Evolutionary conservation across 2,797 vertebrate species (phyloP).

Genomic region (Microtus agrestis): DNA sequence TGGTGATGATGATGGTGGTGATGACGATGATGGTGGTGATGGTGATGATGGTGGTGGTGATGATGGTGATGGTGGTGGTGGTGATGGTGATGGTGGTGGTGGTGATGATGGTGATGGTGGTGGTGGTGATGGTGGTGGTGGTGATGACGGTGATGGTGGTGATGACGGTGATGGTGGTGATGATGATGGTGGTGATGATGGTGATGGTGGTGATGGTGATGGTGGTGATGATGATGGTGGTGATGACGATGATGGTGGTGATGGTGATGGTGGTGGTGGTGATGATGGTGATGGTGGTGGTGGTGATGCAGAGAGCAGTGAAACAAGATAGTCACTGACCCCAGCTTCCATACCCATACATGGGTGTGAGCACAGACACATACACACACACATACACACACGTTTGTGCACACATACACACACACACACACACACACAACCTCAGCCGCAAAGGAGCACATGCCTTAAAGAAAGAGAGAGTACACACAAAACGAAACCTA

Average conservation of each 20-base stretch:
- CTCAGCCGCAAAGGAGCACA: background rate
- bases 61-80: accelerated
- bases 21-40: background rate
- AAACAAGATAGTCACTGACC: background rate
- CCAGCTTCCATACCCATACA: background rate
- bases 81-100: accelerated
- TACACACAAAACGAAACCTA: background rate
- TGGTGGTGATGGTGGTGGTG: accelerated
- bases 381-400: background rate
- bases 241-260: accelerated
- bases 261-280: accelerated
- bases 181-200: accelerated
- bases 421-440: background rate
- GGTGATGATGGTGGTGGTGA: accelerated
- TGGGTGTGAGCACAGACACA: too few relatives aligned
- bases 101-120: accelerated
- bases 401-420: background rate
- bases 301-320: background rate
- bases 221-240: accelerated
- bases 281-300: accelerated
- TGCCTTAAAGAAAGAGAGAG: background rate
- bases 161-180: accelerated
- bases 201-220: accelerated
- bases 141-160: accelerated
- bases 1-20: background rate